A percentile compares a stretch with the other conserved stretches of the same genome.
Conservation (phyloP, 1,140 invertebrate genomes). For the Hydropsyche tenuis region DNA sequence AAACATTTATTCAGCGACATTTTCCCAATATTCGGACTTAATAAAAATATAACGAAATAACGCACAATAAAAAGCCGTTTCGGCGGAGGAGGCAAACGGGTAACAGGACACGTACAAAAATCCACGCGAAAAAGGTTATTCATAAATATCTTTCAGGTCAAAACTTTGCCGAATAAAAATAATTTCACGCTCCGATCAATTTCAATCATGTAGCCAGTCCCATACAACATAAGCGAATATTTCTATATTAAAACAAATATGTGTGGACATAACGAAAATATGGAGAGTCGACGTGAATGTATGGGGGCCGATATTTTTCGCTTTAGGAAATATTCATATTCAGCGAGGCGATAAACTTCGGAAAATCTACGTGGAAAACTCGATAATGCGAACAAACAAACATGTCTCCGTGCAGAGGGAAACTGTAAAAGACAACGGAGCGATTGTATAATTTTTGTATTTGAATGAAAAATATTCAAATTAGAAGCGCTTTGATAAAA, state of each 20-base stretch:
- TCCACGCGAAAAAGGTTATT: background rate
- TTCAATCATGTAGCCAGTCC: constrained; percentile 34
- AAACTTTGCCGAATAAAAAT: constrained; percentile 36
- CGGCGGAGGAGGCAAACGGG: background rate
- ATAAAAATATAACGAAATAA: background rate
- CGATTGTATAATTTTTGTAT: no score
- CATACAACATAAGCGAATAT: constrained; percentile 13
- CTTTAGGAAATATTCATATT: constrained; percentile 17
- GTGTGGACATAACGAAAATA: background rate
- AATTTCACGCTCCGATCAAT: constrained; percentile 41
- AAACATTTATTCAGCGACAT: background rate
- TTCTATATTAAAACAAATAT: background rate
- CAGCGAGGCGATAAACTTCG: constrained; percentile 14
- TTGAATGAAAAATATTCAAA: no score
- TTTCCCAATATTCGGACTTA: background rate
- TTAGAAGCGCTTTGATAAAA: no score
- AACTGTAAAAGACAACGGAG: no score
- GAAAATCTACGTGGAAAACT: background rate
- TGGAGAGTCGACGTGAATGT: no score
- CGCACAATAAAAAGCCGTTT: background rate
- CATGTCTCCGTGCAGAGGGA: no score
- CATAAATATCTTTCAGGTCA: constrained; percentile 26
- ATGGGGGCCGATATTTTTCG: background rate
- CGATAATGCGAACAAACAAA: background rate
- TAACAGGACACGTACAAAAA: background rate